Conservation (phyloP, 2,797 vertebrate genomes). For the Catostomus latipinnis region DNA sequence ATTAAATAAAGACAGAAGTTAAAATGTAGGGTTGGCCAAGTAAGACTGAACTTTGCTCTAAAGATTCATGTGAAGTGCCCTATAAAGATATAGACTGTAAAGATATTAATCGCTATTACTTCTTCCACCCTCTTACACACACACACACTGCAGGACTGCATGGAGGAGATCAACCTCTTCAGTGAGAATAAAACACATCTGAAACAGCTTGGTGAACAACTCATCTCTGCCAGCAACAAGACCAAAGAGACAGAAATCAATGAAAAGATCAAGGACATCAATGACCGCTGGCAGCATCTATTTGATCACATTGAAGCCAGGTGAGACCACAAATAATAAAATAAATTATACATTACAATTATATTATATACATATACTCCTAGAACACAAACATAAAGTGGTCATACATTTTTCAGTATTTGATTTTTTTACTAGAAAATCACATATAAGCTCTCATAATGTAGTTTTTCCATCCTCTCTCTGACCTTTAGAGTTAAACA, state of each 20-base stretch:
- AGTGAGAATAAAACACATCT: constrained; percentile 83
- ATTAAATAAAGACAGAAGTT: not conserved
- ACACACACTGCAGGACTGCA: constrained; percentile 79
- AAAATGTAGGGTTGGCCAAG: not conserved
- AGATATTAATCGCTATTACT: not conserved
- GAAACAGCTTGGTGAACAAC: constrained; percentile 83
- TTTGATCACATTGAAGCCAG: constrained; percentile 91
- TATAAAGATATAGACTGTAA: not conserved
- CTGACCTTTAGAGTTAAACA: no score
- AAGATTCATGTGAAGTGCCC: not conserved
- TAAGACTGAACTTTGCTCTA: not conserved
- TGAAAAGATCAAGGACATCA: constrained; percentile 89
- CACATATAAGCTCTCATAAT: no score
- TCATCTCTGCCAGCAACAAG: constrained; percentile 88
- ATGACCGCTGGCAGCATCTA: constrained; percentile 92
- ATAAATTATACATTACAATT: no score
- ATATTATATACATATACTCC: not conserved
- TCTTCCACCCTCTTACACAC: not conserved
- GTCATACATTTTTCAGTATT: not conserved
- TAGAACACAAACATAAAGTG: not conserved
- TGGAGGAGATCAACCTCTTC: constrained; percentile 87
- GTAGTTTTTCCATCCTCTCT: no score
- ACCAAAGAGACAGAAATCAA: constrained; percentile 85
- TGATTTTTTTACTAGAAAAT: no score
- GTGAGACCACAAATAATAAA: constrained; percentile 71